Conservation (phyloP, 2,888 invertebrate genomes). For the Phrixothrix hirtus region DNA sequence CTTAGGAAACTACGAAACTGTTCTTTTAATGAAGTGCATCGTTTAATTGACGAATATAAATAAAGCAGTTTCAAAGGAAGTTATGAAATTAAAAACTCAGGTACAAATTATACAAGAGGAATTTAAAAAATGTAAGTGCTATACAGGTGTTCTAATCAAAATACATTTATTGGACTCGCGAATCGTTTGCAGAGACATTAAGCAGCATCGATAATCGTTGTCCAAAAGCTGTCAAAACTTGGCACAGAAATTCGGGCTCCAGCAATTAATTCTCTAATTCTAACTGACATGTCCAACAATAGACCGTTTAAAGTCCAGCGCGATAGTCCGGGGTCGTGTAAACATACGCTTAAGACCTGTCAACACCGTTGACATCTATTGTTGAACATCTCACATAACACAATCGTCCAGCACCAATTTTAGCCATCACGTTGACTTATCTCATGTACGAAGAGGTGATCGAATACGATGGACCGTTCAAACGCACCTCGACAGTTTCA, state of each 20-base stretch:
- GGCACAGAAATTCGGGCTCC: constrained; percentile 31
- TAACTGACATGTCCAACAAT: constrained; percentile 44
- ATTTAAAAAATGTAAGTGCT: neutral
- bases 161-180: neutral
- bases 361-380: constrained; percentile 47
- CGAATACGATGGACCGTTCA: constrained; percentile 25
- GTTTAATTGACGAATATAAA: neutral
- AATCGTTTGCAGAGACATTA: constrained; percentile 1
- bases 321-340: constrained; percentile 45
- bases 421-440: constrained; percentile 2
- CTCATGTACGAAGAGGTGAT: constrained; percentile 12
- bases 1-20: too few relatives aligned
- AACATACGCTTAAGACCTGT: constrained; percentile 50
- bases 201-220: constrained; percentile 14
- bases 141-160: neutral
- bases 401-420: constrained; percentile 32
- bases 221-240: constrained; percentile 29
- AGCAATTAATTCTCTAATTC: constrained; percentile 40
- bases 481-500: constrained; percentile 36
- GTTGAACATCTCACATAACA: constrained; percentile 40
- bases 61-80: neutral
- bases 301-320: constrained; percentile 45
- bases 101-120: neutral
- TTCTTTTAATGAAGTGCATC: neutral
- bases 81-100: neutral